These are phyloP conservation scores for Netelia melanura DNA, from an alignment of 2,888 invertebrate species.

Conservation along the genomic window DNA sequence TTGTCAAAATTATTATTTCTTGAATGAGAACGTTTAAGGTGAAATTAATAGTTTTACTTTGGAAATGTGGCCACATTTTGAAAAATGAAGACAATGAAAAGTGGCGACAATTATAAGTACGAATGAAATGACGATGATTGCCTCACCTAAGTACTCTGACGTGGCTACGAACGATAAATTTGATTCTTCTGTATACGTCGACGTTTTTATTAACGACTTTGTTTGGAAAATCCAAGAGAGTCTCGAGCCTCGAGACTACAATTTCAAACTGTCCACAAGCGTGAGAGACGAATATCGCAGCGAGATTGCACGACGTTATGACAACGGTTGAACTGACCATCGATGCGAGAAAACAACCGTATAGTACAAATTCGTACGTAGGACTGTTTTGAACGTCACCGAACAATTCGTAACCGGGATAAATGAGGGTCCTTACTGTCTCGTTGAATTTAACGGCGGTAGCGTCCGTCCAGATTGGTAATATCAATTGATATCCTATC, in stretches of 20 bases:
- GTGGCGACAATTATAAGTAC: background rate
- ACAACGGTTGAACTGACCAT: conserved; percentile 14
- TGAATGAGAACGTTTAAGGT: too few relatives aligned
- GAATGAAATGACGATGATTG: background rate
- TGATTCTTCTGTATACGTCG: conserved; percentile 46
- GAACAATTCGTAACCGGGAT: conserved; percentile 72
- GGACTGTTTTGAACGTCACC: conserved; percentile 34
- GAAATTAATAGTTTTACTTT: too few relatives aligned
- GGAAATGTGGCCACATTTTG: too few relatives aligned
- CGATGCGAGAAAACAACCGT: background rate
- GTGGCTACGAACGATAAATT: conserved; percentile 61
- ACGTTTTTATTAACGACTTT: background rate
- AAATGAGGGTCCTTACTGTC: conserved; percentile 68
- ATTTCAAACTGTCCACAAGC: conserved; percentile 60
- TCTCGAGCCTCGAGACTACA: conserved; percentile 37
- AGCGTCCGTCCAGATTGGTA: conserved; percentile 60
- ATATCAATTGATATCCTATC: conserved; percentile 67
- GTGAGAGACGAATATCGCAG: conserved; percentile 61
- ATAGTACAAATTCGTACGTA: conserved; percentile 43
- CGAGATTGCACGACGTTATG: conserved; percentile 45
- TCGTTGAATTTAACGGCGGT: conserved; percentile 50
- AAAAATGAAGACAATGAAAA: too few relatives aligned
- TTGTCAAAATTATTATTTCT: too few relatives aligned
- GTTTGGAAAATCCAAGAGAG: background rate
- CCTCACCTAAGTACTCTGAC: conserved; percentile 72